Evolutionary conservation across 92 coral and sea anemone genomes (phyloP), one percentile per base, ranked within the genome.

Genomic region (Parazoanthus atlanticus): DNA sequence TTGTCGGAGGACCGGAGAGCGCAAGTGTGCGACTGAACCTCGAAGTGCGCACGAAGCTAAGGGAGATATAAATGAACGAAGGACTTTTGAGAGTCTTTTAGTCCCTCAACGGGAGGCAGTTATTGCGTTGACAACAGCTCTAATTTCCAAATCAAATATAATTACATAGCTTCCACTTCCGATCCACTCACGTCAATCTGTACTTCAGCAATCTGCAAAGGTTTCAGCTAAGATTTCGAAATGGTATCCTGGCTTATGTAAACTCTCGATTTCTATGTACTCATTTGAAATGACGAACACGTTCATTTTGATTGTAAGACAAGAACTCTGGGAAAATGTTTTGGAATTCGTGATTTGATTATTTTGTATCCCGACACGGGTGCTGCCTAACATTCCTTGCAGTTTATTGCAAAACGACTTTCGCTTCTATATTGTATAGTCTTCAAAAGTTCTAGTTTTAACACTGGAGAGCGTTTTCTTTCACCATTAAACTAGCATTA

Each of bases 271-370:
- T 61, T 21, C 1, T 23, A 3, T 25, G 30, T 19, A 16, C 26
- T 21, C 79, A 34, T 75, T 36, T 41, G 49, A 17, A 75, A 36
- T 34, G 40, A 32, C 26, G 29, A 75, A 75, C 46, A 25, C 26
- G 79, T 61, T 61, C 69, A 61, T 61, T 75, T 75, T 75, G 79
- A 36, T 75, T 36, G 79, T 75, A 75, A 75, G 79, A 75, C 79
- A 26, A 75, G 79, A 75, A 36, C 79, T 75, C 79, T 75, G 79
- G 79, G 52, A 75, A 75, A 75, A 75, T 75, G 79, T 36, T 75
- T 38, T 19, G 79, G 79, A 75, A 75, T 75, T 75, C 79, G n/a
- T 17, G 30, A 75, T 75, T 75, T 75, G 79, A 75, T 75, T 34
- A 38, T 41, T 75, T 75, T 19, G 79, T 75, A 75, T 33, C 28